These are phyloP conservation scores for Oceanodroma tethys DNA, from an alignment of 2,113 vertebrate genomes.

Conservation along the genomic window DNA sequence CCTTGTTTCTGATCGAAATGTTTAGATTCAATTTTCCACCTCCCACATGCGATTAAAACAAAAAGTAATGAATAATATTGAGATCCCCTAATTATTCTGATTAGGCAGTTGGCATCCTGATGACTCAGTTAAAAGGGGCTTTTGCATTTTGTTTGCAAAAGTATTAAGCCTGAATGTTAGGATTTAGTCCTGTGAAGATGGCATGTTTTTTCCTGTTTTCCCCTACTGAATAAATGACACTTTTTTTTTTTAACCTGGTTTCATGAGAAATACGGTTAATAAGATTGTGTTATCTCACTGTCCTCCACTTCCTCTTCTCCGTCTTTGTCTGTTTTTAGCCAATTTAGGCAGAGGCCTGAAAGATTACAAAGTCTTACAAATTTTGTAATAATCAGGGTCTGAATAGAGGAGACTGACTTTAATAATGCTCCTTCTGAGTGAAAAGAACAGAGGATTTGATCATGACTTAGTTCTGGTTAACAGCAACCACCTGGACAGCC, in stretches of 20 bases:
- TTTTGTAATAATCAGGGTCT: background rate
- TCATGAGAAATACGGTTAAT: background rate
- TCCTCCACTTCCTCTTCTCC: background rate
- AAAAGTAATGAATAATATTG: background rate
- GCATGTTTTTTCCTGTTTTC: background rate
- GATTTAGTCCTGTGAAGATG: background rate
- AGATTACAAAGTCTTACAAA: background rate
- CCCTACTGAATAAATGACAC: background rate
- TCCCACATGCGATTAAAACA: background rate
- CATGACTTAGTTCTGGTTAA: background rate
- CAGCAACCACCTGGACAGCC: background rate
- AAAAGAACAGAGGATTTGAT: background rate
- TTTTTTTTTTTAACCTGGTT: background rate
- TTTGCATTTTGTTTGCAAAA: background rate
- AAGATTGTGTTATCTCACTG: background rate
- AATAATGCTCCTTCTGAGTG: background rate
- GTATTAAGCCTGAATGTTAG: background rate
- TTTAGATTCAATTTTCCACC: background rate
- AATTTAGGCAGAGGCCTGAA: background rate
- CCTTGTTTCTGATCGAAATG: background rate
- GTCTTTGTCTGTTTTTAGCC: background rate
- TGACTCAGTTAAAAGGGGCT: background rate
- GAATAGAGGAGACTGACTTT: background rate
- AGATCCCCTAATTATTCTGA: background rate
- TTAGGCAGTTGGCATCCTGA: background rate